A percentile compares a stretch with the other conserved stretches of the same genome.
Conservation (phyloP, 2,797 vertebrate species). For the Zonotrichia albicollis region DNA sequence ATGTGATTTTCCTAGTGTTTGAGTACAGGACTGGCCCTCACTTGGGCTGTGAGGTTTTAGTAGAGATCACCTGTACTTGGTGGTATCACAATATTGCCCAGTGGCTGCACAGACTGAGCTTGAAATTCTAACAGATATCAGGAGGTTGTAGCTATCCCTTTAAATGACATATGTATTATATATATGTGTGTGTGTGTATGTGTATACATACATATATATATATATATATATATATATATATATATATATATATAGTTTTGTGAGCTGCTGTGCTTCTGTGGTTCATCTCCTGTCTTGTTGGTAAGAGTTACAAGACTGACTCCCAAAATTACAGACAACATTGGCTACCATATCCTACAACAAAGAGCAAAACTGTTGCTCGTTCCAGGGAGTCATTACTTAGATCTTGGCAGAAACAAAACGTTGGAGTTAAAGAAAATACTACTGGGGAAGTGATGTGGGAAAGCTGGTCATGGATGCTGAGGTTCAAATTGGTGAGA, state of each 20-base stretch:
- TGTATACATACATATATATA: background rate
- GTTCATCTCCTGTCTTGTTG: background rate
- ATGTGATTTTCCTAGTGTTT: background rate
- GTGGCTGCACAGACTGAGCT: background rate
- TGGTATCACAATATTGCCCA: rapidly evolving
- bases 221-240: too few relatives aligned
- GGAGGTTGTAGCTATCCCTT: background rate
- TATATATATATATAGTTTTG: background rate
- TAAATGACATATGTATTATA: background rate
- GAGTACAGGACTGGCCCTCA: background rate
- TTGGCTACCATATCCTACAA: background rate
- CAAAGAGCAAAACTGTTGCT: background rate
- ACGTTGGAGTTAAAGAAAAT: background rate
- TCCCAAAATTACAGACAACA: background rate
- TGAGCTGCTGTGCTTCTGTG: background rate
- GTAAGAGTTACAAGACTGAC: background rate
- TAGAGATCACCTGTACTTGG: background rate
- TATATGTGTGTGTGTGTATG: rapidly evolving
- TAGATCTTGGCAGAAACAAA: background rate
- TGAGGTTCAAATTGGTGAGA: rapidly evolving
- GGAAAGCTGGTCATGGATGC: background rate
- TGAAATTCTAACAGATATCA: background rate
- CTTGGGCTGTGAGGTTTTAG: background rate
- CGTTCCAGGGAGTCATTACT: background rate
- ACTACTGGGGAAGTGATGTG: background rate